Base-by-base conservation (phyloP, 1,140 invertebrate species). In the Drosophila sulfurigaster region DNA sequence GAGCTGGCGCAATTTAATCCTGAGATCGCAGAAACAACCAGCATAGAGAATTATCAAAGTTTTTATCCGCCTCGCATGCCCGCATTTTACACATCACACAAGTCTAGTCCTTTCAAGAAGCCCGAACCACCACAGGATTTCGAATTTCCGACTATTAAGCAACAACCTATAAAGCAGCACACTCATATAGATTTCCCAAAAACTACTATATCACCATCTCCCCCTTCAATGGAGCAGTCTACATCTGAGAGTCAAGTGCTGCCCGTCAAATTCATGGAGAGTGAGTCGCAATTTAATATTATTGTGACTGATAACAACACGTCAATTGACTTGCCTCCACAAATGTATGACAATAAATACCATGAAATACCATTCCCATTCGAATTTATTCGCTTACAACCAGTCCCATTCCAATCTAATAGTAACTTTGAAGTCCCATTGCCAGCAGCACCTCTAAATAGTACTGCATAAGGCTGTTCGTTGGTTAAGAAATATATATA, bases 351-450 rank as follows among this genome's bases (percentile, higher is more conserved):
- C 3, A 65, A 87, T 41, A 67, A 58, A 5, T 72, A 68, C 1
- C 75, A 81, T 11, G 75, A 76, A 11, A 41, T 91, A 3, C 82
- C 82, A 5, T 66, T 82, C 20, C 91, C 82, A 10, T 65, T 91
- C 38, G 86, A 91, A 2, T 77, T 91, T 28, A 77, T 91, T 32
- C 86, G 88, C 11, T 13, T 91, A 6, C 90, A 91, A 15, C 86
- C 90, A 6, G 71, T 90, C 59, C 70, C 78, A 7, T 91, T 90
- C 43, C 82, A 91, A 66, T 75, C 62, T 49, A 63, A 79, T 5
- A 38, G 80, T 1, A 70, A 65, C 11, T 16, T 86, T 5, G 72
- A 81, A 2, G 1, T 72, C 16, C 65, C 78, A 6, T 45, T 45
- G 43, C 45, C 63, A 48, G 49, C 35, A 11, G 1, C 65, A 8